Evolutionary conservation across 2,797 vertebrate species (phyloP).

Genomic region (Chelonia mydas): DNA sequence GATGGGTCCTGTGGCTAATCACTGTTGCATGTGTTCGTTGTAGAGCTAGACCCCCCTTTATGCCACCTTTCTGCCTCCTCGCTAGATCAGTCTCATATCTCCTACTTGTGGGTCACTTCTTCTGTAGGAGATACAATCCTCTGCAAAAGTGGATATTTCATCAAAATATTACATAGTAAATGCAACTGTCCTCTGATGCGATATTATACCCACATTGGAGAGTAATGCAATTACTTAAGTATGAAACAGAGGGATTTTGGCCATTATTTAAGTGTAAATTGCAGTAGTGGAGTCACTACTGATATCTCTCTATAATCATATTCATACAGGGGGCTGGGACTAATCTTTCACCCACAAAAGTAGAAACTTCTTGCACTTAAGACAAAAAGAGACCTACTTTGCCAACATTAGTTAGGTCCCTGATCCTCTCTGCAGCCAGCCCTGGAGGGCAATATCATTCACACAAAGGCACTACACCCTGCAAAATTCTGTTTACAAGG

Average conservation of each 20-base stretch:
- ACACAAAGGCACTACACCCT: not conserved
- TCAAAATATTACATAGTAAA: not conserved
- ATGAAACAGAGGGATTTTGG: not conserved
- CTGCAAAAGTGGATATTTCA: not conserved
- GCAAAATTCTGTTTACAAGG: not conserved
- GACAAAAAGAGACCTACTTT: not conserved
- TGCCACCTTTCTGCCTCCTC: not conserved
- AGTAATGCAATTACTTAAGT: not conserved
- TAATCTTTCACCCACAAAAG: not conserved
- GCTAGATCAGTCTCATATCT: not conserved
- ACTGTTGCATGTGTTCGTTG: too few relatives aligned
- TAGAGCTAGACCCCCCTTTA: not conserved
- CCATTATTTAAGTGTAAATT: not conserved
- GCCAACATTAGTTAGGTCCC: not conserved
- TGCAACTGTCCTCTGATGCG: not conserved
- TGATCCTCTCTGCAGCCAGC: not conserved
- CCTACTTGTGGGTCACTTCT: not conserved
- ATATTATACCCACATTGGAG: not conserved
- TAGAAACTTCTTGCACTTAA: not conserved
- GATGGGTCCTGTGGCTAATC: too few relatives aligned
- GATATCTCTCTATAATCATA: not conserved
- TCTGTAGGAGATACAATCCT: not conserved
- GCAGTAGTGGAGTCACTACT: not conserved
- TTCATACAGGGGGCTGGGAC: not conserved
- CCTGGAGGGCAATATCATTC: not conserved